Base-by-base conservation (phyloP, 2,888 invertebrate genomes). In the Adineta ricciae region DNA sequence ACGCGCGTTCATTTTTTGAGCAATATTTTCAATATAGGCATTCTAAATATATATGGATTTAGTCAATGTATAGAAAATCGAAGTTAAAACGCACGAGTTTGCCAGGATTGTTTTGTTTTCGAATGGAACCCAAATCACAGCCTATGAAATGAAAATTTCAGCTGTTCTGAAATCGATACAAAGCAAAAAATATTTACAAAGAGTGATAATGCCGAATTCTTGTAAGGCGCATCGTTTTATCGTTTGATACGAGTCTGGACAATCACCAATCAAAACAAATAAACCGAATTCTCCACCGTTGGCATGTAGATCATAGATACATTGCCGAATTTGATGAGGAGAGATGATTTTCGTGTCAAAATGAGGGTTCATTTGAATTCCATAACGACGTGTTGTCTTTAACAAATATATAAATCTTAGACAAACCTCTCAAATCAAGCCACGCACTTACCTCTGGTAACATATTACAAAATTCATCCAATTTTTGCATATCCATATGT, bases 1-100 rank as follows among this genome's bases (percentile, higher is more conserved):
- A n/a, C 41, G 38, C n/a, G 78, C 78, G 11, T 78, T 78, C 24
- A 78, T 41, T 41, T 78, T 78, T 41, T 41, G 41, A 14, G 41
- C 78, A 78, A 78, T 8, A 78, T 78, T 78, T 64, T 64, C 64
- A 64, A 64, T 64, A 19, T 64, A 64, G 32, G 64, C 64, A 64
- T 64, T 64, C 64, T 64, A 5, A 50, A 19, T 46, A 46, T 11
- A 50, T 11, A 49, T 11, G 14, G 49, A 49, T 11, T 49, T 8
- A 49, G 14, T 49, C 49, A 49, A 49, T 11, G 8, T 49, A 14
- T 11, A 49, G 8, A 49, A 14, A 49, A 49, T 50, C 19, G 16
- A 50, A 4, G 32, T 32, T 2, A 64, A 14, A 19, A 64, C 27
- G 27, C 32, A 64, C 64, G 19, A 64, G 64, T 64, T 64, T 64